A percentile compares a stretch with the other conserved stretches of the same genome.
Conservation (phyloP, 2,113 vertebrate species). For the Syrrhaptes paradoxus region DNA sequence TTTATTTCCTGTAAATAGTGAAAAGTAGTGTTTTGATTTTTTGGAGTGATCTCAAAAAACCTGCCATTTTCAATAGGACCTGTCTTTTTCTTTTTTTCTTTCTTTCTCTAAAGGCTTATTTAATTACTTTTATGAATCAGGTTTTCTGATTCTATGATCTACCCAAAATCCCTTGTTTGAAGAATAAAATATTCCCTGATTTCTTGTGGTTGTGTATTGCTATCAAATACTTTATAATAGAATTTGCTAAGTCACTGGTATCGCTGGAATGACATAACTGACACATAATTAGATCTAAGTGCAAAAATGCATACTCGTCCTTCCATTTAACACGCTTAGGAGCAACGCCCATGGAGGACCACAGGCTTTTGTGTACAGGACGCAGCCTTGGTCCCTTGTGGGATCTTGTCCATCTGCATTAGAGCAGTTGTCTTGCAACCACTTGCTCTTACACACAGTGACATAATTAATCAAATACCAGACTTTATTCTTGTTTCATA, state of each 20-base stretch:
- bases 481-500: not conserved
- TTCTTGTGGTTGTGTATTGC: not conserved
- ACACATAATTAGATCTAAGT: not conserved
- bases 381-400: not conserved
- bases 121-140: not conserved
- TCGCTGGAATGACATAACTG: not conserved
- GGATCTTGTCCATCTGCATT: not conserved
- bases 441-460: not conserved
- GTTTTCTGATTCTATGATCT: not conserved
- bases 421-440: not conserved
- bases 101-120: not conserved
- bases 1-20: not conserved
- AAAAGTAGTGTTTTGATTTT: not conserved
- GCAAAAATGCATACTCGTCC: not conserved
- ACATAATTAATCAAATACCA: not conserved
- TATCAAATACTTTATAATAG: not conserved
- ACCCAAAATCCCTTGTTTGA: not conserved
- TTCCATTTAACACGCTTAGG: not conserved
- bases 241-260: not conserved
- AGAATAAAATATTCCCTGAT: not conserved
- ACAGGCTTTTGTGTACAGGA: not conserved
- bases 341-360: not conserved
- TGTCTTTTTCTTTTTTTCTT: not conserved
- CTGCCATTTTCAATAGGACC: not conserved
- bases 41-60: not conserved